A percentile compares a stretch with the other conserved stretches of the same genome.
Conservation (phyloP, 1,140 invertebrate genomes). For the Aphis gossypii region DNA sequence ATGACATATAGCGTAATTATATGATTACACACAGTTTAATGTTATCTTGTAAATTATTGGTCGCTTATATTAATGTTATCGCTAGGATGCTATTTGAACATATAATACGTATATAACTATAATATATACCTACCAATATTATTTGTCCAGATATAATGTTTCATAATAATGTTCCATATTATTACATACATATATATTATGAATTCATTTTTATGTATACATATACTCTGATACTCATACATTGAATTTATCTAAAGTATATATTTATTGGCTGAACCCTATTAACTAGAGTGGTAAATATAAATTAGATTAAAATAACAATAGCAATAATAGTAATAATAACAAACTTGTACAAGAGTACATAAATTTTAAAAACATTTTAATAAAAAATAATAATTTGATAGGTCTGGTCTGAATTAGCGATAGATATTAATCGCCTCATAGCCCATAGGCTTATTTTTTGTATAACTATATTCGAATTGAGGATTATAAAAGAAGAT, state of each 20-base stretch:
- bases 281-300: neutral
- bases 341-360: neutral
- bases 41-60: neutral
- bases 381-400: neutral
- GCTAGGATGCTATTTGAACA: neutral
- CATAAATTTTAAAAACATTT: neutral
- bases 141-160: conserved; percentile 2
- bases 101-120: neutral
- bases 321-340: neutral
- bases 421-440: neutral
- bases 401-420: neutral
- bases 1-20: neutral
- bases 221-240: neutral
- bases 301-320: neutral
- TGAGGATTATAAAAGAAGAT: neutral
- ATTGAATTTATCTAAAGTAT: neutral
- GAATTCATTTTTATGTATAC: neutral
- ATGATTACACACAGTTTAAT: neutral
- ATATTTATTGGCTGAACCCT: neutral
- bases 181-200: neutral
- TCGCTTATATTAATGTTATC: conserved; percentile 4
- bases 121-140: neutral
- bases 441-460: neutral
- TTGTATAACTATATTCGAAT: neutral
- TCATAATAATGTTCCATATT: conserved; percentile 8